phyloP scores from a whole-genome alignment of 2,888 invertebrate species.

The Heliconius cydno region DNA sequence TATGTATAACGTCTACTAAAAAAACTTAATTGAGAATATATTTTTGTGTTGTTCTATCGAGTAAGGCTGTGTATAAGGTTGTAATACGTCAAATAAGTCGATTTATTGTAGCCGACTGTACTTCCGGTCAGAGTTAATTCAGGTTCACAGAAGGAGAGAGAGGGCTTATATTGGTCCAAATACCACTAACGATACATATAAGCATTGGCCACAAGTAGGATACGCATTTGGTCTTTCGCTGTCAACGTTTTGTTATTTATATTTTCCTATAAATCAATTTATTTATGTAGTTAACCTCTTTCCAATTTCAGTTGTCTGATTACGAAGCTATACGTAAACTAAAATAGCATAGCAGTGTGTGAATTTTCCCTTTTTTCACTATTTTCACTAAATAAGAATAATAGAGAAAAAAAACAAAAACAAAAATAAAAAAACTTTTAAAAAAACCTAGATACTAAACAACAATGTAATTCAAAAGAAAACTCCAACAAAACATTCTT shows the following conservation, averaged over 20 bases:
- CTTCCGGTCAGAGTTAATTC: background rate
- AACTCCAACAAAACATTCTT: slow-evolving; percentile 9
- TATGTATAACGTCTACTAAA: no score
- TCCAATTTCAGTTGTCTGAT: background rate
- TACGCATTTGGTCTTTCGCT: no score
- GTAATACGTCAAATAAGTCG: background rate
- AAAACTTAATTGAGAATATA: no score
- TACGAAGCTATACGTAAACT: background rate
- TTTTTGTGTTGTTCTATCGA: background rate
- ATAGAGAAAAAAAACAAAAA: background rate
- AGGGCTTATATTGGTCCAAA: no score
- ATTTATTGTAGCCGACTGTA: background rate
- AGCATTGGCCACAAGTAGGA: no score
- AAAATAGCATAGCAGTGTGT: background rate
- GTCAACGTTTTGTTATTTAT: background rate
- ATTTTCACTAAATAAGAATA: background rate
- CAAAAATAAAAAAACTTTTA: background rate
- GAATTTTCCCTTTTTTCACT: background rate
- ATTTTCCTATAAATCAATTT: background rate
- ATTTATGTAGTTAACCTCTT: no score
- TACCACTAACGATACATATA: no score
- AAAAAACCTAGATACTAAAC: no score
- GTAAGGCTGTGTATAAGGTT: background rate
- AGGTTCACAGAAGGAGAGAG: background rate
- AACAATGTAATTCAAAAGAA: background rate